Evolutionary conservation across 2,888 invertebrate genomes (phyloP).

Genomic region (Rhamphomyia laevipes): DNA sequence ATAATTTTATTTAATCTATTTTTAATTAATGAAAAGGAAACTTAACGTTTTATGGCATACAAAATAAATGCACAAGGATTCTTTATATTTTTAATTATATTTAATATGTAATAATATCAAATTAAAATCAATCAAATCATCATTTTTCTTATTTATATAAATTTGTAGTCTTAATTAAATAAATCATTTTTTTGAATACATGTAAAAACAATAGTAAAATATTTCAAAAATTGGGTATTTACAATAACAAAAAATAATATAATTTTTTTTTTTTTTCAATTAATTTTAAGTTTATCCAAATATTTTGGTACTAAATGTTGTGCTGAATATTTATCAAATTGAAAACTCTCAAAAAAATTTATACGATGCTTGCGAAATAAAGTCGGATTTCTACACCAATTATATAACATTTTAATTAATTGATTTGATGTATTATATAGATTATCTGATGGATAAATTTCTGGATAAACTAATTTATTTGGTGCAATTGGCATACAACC

Average conservation of each 20-base stretch:
- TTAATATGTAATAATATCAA: too few relatives aligned
- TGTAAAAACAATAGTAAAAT: too few relatives aligned
- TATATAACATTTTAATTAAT: conserved; percentile 43
- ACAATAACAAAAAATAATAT: neutral
- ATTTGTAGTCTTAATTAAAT: too few relatives aligned
- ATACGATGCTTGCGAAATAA: conserved; percentile 32
- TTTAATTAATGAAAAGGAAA: too few relatives aligned
- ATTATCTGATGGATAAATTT: conserved; percentile 52
- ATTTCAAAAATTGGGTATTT: too few relatives aligned
- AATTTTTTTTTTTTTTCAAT: conserved; percentile 8
- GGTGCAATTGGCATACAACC: conserved; percentile 63
- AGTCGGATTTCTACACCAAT: conserved; percentile 41
- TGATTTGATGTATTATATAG: conserved; percentile 48
- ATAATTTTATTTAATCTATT: too few relatives aligned
- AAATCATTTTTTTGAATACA: too few relatives aligned
- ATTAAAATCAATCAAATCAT: too few relatives aligned
- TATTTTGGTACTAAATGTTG: conserved; percentile 35
- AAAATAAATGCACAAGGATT: too few relatives aligned
- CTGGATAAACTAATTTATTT: conserved; percentile 56
- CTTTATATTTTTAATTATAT: too few relatives aligned
- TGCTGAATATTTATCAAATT: conserved; percentile 36
- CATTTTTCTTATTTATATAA: too few relatives aligned
- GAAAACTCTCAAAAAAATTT: conserved; percentile 32
- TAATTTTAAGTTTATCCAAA: conserved; percentile 30
- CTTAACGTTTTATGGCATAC: too few relatives aligned